Base-by-base conservation (phyloP, 23 tunicate genomes). In the Ciona savignyi region DNA sequence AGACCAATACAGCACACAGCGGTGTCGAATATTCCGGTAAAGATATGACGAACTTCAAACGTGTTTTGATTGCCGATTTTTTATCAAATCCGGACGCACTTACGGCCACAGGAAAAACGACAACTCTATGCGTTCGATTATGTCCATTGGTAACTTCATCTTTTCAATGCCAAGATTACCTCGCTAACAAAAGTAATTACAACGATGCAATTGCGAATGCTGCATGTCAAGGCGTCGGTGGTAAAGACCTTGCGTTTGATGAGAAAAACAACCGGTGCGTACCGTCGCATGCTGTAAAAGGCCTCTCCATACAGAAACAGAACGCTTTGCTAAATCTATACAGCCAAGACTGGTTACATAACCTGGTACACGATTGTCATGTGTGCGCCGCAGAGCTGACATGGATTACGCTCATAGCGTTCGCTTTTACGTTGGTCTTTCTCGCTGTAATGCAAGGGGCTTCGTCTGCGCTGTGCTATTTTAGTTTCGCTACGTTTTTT, bases 381-480 rank as follows among this genome's bases (percentile, higher is more conserved):
- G 75, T 69, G 24, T 85, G 89, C 62, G 80, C 84, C 0, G 84
- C 88, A 19, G 96, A 88, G 60, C 27, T 88, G 48, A 88, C 96
- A 0, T 88, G 96, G 96, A 56, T 88, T 21, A 34, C 70, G 9
- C 34, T 88, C 30, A 82, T 88, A 25, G 77, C 96, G 11, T 25
- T 75, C 25, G 80, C 48, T 25, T 88, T 67, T 48, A 70, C 96
- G 1, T 49, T 82, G 67, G 29, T 82, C 1, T 88, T 77, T 68
- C n/a, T 78, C 27, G 34, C 73, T 0, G 70, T 88, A 0, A 51
- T 82, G 15, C 88, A 88, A 25, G 71, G 72, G 2, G 79, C 96
- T 25, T 74, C 96, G 1, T 34, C 49, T 1, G 76, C 79, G 4
- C 32, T 88, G 31, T 82, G 88, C 63, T 88, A 80, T 84, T 82